Percentiles rank a stretch among this genome's conserved stretches.
Conservation (phyloP, 2,113 vertebrate genomes). For the Trichomycterus rosablanca region DNA sequence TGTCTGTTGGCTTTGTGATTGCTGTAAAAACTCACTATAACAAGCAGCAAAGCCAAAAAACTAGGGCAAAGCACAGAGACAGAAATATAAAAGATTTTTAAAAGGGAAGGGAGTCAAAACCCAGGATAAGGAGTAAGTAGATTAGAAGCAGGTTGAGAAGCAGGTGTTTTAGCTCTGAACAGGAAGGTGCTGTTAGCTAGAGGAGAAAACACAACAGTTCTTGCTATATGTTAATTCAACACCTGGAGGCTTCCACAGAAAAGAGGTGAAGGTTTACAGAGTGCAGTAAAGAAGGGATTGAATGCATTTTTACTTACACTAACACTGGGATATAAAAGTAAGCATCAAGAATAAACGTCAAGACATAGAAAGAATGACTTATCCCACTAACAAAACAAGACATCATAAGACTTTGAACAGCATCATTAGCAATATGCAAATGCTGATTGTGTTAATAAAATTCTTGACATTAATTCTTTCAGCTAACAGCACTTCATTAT, state of each 20-base stretch:
- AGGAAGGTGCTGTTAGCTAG: conserved; percentile 52
- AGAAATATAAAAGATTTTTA: conserved; percentile 55
- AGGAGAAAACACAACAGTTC: conserved; percentile 45
- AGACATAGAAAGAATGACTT: too few relatives aligned
- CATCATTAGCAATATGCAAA: too few relatives aligned
- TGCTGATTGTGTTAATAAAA: too few relatives aligned
- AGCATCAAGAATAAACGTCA: too few relatives aligned
- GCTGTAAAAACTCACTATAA: conserved; percentile 64
- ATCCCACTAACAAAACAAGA: too few relatives aligned
- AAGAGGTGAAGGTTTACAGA: conserved; percentile 68
- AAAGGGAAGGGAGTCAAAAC: not conserved
- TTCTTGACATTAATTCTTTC: too few relatives aligned
- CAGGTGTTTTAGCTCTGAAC: conserved; percentile 80
- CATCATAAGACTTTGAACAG: too few relatives aligned
- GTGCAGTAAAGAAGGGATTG: conserved; percentile 79
- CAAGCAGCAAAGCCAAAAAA: conserved; percentile 82
- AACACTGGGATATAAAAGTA: not conserved
- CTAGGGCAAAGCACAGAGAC: conserved; percentile 55
- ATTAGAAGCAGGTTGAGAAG: conserved; percentile 73
- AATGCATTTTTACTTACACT: conserved; percentile 99
- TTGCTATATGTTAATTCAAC: conserved; percentile 79
- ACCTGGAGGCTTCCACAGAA: conserved; percentile 78
- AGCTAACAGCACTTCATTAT: too few relatives aligned
- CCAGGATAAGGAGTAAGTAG: conserved; percentile 39
- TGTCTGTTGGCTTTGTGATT: conserved; percentile 78